Evolutionary conservation across 2,888 invertebrate genomes (phyloP).

Genomic region (Drosophila fulvimacula): DNA sequence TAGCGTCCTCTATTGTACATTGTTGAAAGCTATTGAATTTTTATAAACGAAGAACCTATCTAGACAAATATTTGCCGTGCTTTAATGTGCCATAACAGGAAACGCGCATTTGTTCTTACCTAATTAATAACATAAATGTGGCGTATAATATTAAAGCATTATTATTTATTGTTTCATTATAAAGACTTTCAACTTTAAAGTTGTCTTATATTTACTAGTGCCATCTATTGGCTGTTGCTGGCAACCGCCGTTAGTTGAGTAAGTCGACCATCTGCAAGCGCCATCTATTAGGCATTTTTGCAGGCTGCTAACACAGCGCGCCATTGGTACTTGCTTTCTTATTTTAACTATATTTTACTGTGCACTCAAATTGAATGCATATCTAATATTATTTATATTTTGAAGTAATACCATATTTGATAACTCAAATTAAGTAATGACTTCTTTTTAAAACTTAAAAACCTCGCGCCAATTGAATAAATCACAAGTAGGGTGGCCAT

Average conservation of each 20-base stretch:
- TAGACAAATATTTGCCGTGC: background rate
- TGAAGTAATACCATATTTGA: background rate
- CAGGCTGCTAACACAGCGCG: background rate
- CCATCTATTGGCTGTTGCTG: background rate
- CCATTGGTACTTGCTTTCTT: background rate
- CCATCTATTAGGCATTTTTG: background rate
- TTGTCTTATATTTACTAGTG: background rate
- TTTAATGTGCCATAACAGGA: background rate
- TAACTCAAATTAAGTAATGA: background rate
- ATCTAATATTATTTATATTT: background rate
- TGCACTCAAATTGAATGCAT: no score
- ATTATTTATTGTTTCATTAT: background rate
- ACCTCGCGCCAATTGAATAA: background rate
- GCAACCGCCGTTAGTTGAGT: background rate
- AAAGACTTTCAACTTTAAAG: background rate
- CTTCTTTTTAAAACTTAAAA: background rate
- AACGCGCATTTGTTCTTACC: background rate
- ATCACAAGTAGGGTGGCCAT: constrained; percentile 1
- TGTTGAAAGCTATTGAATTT: background rate
- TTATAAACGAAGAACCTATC: constrained; percentile 20
- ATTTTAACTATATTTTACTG: background rate
- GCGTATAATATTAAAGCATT: background rate
- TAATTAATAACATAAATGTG: background rate
- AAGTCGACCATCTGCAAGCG: background rate
- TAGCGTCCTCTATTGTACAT: constrained; percentile 18